Conservation (phyloP, 1,140 invertebrate genomes). For the Lucilia sericata region DNA sequence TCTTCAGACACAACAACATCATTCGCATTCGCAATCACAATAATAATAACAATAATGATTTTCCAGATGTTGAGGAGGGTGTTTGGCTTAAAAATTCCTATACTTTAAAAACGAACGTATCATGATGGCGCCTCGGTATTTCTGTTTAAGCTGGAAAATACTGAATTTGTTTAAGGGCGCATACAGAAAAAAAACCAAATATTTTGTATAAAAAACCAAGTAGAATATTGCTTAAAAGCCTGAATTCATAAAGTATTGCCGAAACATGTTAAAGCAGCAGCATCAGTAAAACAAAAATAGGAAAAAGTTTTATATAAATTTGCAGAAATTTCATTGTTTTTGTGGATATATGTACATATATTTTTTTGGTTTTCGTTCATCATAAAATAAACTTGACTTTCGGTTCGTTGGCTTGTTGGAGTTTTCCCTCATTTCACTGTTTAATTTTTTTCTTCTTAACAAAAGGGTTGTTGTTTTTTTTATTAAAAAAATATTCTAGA, state of each 20-base stretch:
- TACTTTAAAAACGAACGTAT: not conserved
- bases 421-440: not conserved
- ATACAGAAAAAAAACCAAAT: too few species aligned
- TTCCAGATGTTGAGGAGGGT: not conserved
- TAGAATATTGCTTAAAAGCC: not conserved
- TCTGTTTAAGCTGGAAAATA: too few species aligned
- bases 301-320: not conserved
- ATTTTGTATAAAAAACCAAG: not conserved
- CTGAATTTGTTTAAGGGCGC: too few species aligned
- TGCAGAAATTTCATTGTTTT: not conserved
- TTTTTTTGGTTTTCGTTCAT: slow-evolving; percentile 31
- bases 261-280: slow-evolving; percentile 8
- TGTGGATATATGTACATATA: not conserved
- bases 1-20: not conserved
- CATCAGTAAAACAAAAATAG: not conserved
- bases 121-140: not conserved
- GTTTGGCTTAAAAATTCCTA: slow-evolving; percentile 2
- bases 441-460: not conserved
- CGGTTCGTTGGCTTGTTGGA: slow-evolving; percentile 42
- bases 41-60: not conserved
- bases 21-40: not conserved
- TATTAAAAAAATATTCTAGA: not conserved
- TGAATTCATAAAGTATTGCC: slow-evolving; percentile 15
- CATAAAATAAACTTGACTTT: slow-evolving; percentile 45
- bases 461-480: not conserved